Percentiles rank a stretch among this genome's conserved stretches.
phyloP scores from a whole-genome alignment of 2,888 invertebrate species.

The Phyto melanocephala region DNA sequence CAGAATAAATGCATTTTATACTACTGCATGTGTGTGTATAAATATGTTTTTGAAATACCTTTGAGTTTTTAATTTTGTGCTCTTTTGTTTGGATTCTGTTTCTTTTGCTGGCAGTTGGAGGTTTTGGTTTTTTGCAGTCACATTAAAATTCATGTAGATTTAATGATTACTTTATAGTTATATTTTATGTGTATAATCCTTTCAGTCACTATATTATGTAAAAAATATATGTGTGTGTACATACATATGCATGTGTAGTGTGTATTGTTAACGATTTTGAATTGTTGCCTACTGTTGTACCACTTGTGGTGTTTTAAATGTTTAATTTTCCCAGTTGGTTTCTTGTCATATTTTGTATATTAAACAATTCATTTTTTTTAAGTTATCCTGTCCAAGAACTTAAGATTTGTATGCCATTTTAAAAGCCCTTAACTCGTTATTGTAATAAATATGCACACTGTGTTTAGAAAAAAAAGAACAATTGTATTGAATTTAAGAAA shows the following conservation, averaged over 20 bases:
- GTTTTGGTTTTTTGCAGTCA: conserved; percentile 33
- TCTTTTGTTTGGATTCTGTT: conserved; percentile 42
- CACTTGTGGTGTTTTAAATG: conserved; percentile 65
- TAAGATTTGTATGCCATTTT: not conserved
- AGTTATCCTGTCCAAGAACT: conserved; percentile 30
- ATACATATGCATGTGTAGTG: not conserved
- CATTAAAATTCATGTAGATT: conserved; percentile 60
- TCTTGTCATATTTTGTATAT: conserved; percentile 10
- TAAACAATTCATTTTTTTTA: not conserved
- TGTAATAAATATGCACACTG: conserved; percentile 18
- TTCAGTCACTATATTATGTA: conserved; percentile 31
- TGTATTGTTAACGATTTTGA: conserved; percentile 28
- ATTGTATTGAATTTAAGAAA: conserved; percentile 15
- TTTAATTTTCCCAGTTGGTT: conserved; percentile 63
- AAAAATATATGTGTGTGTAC: not conserved
- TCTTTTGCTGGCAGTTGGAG: conserved; percentile 44
- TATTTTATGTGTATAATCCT: conserved; percentile 46
- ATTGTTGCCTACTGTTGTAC: conserved; percentile 57
- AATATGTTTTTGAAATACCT: conserved; percentile 25
- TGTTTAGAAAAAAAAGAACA: conserved; percentile 34
- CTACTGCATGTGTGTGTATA: conserved; percentile 20
- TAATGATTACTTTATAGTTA: conserved; percentile 61
- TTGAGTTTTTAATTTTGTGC: conserved; percentile 27
- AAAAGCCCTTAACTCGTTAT: conserved; percentile 15
- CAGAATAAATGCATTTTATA: conserved; percentile 64